These are phyloP conservation scores for Musca vetustissima DNA, from an alignment of 1,140 invertebrate genomes.

Conservation along the genomic window DNA sequence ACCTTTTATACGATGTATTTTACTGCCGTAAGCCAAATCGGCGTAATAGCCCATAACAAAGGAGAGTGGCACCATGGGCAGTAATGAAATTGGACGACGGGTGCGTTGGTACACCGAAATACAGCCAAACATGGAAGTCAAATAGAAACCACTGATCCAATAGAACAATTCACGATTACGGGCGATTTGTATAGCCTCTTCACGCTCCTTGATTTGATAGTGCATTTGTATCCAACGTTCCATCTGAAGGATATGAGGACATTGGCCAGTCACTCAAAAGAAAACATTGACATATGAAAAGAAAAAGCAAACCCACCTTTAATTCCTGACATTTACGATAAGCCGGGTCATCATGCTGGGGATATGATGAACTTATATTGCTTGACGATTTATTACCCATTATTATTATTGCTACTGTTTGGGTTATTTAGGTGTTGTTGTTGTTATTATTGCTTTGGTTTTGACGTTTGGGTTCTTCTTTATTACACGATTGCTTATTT, in stretches of 20 bases:
- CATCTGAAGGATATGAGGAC: too few relatives aligned
- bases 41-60: conserved; percentile 73
- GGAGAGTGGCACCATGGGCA: conserved; percentile 68
- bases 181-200: conserved; percentile 72
- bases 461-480: background rate
- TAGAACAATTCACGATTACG: conserved; percentile 70
- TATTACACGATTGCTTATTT: background rate
- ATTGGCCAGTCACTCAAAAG: too few relatives aligned
- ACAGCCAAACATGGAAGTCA: conserved; percentile 54
- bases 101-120: conserved; percentile 61
- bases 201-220: conserved; percentile 74
- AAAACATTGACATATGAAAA: background rate
- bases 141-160: conserved; percentile 72
- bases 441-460: background rate
- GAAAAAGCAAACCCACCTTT: conserved; percentile 37
- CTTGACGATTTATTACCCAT: conserved; percentile 26
- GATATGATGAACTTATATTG: conserved; percentile 30
- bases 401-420: background rate
- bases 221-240: conserved; percentile 78
- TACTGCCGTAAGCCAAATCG: conserved; percentile 76
- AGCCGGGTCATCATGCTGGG: conserved; percentile 43
- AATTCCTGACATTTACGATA: conserved; percentile 50
- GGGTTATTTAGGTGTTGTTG: too few relatives aligned
- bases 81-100: conserved; percentile 62
- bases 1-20: conserved; percentile 74